These are phyloP conservation scores for Leuciscus waleckii DNA, from an alignment of 2,797 vertebrate species.

Conservation along the genomic window DNA sequence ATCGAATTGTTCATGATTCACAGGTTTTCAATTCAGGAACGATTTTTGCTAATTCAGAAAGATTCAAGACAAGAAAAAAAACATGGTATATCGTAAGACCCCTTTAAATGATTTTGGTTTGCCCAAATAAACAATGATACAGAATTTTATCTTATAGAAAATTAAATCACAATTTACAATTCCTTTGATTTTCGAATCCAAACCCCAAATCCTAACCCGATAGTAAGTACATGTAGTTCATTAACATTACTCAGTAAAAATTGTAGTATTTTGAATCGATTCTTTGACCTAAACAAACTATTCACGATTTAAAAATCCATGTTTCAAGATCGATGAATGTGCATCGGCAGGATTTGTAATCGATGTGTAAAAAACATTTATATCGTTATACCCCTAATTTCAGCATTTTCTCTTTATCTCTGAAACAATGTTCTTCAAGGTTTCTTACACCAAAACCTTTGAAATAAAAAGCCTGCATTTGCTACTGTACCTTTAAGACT, in stretches of 20 bases:
- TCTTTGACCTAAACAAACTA: too few relatives aligned
- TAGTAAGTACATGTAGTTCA: background rate
- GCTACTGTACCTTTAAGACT: background rate
- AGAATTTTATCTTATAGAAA: too few relatives aligned
- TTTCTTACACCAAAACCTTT: background rate
- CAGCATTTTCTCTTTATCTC: background rate
- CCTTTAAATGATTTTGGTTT: too few relatives aligned
- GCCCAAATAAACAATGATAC: too few relatives aligned
- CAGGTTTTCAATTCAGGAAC: too few relatives aligned
- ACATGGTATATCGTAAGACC: too few relatives aligned
- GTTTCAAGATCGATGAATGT: background rate
- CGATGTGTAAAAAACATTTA: accelerated
- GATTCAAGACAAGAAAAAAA: too few relatives aligned
- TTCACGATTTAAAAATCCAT: background rate
- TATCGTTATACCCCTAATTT: background rate
- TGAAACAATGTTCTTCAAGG: background rate
- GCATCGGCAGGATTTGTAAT: background rate
- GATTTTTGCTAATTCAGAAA: background rate
- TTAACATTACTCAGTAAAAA: too few relatives aligned
- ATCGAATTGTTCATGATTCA: too few relatives aligned
- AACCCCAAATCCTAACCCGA: too few relatives aligned
- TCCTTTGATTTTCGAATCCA: background rate
- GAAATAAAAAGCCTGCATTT: background rate
- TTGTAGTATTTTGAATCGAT: too few relatives aligned
- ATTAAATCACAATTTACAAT: background rate